Percentiles rank a stretch among this genome's conserved stretches.
Evolutionary conservation across 2,888 invertebrate species (phyloP).

Genomic region (Synanthedon andrenaeformis): DNA sequence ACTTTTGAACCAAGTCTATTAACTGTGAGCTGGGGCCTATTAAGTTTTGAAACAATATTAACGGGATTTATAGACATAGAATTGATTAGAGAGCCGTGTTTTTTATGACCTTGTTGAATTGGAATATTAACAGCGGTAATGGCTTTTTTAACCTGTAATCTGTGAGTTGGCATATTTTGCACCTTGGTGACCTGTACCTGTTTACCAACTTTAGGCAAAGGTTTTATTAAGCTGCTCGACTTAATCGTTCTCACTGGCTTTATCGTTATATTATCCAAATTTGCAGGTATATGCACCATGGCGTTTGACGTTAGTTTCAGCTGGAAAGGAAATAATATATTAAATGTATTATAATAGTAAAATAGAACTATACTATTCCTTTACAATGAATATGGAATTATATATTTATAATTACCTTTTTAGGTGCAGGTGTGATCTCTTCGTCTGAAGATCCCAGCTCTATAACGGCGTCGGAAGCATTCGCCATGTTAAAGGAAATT

Average conservation of each 20-base stretch:
- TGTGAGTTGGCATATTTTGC: conserved; percentile 12
- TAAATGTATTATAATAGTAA: conserved; percentile 3
- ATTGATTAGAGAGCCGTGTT: neutral
- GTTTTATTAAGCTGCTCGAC: conserved; percentile 3
- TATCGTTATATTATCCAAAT: conserved; percentile 34
- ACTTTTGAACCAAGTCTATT: conserved; percentile 11
- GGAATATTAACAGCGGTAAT: neutral
- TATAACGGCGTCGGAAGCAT: conserved; percentile 49
- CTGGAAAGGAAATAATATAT: conserved; percentile 23
- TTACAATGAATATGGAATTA: neutral
- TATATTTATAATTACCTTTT: conserved; percentile 32
- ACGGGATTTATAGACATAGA: conserved; percentile 17
- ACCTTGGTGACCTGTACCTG: conserved; percentile 22
- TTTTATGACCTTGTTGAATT: neutral
- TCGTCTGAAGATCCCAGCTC: conserved; percentile 62
- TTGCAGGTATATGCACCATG: conserved; percentile 55
- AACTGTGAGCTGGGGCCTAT: conserved; percentile 9
- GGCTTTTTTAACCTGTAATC: conserved; percentile 5
- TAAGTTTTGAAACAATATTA: conserved; percentile 13
- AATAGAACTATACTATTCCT: no score
- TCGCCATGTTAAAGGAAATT: conserved; percentile 29
- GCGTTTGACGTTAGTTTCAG: conserved; percentile 40
- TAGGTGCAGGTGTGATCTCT: conserved; percentile 42
- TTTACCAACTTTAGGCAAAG: conserved; percentile 16
- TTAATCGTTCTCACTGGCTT: conserved; percentile 24